Percentiles rank a stretch among this genome's conserved stretches.
These are phyloP conservation scores for Tipula unca DNA, from an alignment of 2,888 invertebrate genomes.

Conservation along the genomic window DNA sequence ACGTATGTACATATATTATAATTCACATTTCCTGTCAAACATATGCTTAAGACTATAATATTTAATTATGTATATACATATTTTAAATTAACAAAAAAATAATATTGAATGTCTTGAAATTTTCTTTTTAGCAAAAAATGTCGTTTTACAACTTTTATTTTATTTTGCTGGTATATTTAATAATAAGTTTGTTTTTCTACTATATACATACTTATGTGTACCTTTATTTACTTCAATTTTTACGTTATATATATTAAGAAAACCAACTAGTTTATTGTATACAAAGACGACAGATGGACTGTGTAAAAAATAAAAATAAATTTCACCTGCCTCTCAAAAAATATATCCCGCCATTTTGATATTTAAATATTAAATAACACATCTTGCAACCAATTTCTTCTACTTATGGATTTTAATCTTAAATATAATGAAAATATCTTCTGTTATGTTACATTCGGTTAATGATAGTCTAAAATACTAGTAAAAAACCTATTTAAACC, in stretches of 20 bases:
- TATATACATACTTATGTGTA: neutral
- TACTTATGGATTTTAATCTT: neutral
- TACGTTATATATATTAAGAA: neutral
- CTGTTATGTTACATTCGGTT: neutral
- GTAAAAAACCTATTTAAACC: too few relatives aligned
- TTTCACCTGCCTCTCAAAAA: neutral
- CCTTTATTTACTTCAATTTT: neutral
- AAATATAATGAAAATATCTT: neutral
- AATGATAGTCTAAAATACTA: neutral
- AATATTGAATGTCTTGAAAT: neutral
- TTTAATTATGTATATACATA: neutral
- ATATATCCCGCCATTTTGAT: neutral
- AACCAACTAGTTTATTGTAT: neutral
- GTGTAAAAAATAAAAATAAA: neutral
- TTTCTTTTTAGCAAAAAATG: neutral
- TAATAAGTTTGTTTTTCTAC: neutral
- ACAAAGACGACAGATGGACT: neutral
- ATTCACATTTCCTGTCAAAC: neutral
- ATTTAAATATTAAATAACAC: neutral
- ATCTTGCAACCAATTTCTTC: neutral
- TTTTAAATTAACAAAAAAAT: neutral
- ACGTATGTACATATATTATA: neutral
- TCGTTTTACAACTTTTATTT: neutral
- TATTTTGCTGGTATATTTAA: neutral
- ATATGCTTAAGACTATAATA: neutral